These are phyloP conservation scores for Sparus aurata DNA, from an alignment of 2,797 vertebrate genomes.

Conservation along the genomic window DNA sequence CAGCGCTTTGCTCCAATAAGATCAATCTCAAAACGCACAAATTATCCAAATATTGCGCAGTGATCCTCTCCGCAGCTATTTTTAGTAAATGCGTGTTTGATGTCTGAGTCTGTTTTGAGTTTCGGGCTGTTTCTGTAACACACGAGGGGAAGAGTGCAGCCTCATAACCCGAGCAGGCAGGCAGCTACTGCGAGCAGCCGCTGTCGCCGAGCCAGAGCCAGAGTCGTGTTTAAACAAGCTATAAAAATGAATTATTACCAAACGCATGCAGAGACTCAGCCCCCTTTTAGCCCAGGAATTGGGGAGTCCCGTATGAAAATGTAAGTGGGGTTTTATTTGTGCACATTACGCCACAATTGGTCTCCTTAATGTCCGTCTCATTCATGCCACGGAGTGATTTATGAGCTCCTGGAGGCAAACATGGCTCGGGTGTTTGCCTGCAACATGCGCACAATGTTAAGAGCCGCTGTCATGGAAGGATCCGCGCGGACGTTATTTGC, in stretches of 20 bases:
- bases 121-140: conserved; percentile 40
- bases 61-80: conserved; percentile 3
- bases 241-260: conserved; percentile 88
- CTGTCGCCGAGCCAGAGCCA: conserved; percentile 64
- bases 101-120: conserved; percentile 57
- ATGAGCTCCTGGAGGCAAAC: conserved; percentile 92
- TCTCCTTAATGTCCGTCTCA: conserved; percentile 97
- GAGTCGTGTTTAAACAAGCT: conserved; percentile 80
- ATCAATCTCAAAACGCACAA: conserved; percentile 17
- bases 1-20: conserved; percentile 11
- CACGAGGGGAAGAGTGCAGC: conserved; percentile 35
- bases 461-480: conserved; percentile 57
- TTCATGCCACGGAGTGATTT: conserved; percentile 98
- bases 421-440: conserved; percentile 78
- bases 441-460: conserved; percentile 72
- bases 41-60: conserved; percentile 2
- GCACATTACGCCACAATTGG: conserved; percentile 94
- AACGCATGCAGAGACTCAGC: conserved; percentile 70
- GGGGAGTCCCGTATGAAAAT: conserved; percentile 81
- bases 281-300: conserved; percentile 74
- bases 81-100: conserved; percentile 36
- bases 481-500: conserved; percentile 43
- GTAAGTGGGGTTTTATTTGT: conserved; percentile 88
- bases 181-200: conserved; percentile 51
- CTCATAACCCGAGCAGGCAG: conserved; percentile 55